A percentile compares a stretch with the other conserved stretches of the same genome.
Conservation (phyloP, 2,888 invertebrate species). For the Argynnis bischoffii region DNA sequence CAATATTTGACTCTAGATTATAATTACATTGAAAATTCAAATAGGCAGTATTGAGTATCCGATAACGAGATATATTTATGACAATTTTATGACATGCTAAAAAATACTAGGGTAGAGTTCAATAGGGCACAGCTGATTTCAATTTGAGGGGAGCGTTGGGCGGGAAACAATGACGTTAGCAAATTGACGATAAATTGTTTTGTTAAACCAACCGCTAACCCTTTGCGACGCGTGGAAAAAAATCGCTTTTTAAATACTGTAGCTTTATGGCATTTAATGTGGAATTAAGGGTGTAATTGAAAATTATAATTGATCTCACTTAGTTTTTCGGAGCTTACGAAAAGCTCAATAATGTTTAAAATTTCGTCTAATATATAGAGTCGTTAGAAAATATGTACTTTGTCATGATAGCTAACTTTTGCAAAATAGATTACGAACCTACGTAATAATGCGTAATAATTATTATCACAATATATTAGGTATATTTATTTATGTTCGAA, state of each 20-base stretch:
- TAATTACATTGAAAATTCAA: not conserved
- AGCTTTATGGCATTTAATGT: slow-evolving; percentile 13
- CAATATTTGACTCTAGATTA: too few relatives aligned
- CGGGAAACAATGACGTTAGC: slow-evolving; percentile 59
- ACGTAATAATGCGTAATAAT: too few relatives aligned
- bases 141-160: slow-evolving; percentile 55
- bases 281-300: slow-evolving; percentile 13
- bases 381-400: too few relatives aligned
- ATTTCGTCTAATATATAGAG: too few relatives aligned
- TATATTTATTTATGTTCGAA: too few relatives aligned
- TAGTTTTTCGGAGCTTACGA: not conserved
- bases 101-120: slow-evolving; percentile 47
- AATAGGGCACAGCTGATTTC: slow-evolving; percentile 69
- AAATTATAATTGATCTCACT: not conserved
- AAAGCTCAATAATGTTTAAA: too few relatives aligned
- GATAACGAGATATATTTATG: slow-evolving; percentile 35
- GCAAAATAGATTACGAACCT: too few relatives aligned
- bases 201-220: slow-evolving; percentile 55
- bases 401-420: too few relatives aligned
- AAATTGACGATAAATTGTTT: slow-evolving; percentile 69
- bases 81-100: slow-evolving; percentile 35
- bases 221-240: slow-evolving; percentile 47
- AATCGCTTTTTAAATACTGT: slow-evolving; percentile 29
- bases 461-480: too few relatives aligned
- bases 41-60: slow-evolving; percentile 6